Conservation (phyloP, 2,113 vertebrate genomes). For the Egretta garzetta region DNA sequence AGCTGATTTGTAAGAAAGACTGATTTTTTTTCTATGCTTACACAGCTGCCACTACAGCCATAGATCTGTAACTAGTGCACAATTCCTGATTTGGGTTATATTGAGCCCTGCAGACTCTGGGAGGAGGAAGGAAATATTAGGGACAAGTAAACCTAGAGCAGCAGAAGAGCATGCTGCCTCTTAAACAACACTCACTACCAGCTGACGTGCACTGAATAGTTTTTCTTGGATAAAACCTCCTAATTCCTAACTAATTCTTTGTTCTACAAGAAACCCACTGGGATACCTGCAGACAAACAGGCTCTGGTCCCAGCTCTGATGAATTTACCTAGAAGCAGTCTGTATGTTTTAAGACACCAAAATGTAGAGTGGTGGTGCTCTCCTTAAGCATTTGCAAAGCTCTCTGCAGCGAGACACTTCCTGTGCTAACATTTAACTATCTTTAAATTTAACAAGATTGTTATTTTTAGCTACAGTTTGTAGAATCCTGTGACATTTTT, state of each 20-base stretch:
- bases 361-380: neutral
- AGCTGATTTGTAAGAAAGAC: neutral
- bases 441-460: neutral
- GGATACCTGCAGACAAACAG: neutral
- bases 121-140: neutral
- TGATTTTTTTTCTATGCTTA: neutral
- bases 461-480: conserved; percentile 31
- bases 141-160: neutral
- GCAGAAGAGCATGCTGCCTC: neutral
- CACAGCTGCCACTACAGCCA: neutral
- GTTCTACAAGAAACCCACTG: neutral
- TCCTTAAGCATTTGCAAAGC: neutral
- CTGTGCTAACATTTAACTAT: neutral
- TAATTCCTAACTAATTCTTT: neutral
- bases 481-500: conserved; percentile 12
- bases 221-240: neutral
- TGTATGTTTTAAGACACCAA: neutral
- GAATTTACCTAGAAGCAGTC: neutral
- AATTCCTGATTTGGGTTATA: neutral
- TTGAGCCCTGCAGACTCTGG: neutral
- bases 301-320: neutral
- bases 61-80: neutral
- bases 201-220: neutral
- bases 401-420: neutral
- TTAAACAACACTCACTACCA: neutral